Base-by-base conservation (phyloP, 2,888 invertebrate genomes). In the Mycogona germanica region DNA sequence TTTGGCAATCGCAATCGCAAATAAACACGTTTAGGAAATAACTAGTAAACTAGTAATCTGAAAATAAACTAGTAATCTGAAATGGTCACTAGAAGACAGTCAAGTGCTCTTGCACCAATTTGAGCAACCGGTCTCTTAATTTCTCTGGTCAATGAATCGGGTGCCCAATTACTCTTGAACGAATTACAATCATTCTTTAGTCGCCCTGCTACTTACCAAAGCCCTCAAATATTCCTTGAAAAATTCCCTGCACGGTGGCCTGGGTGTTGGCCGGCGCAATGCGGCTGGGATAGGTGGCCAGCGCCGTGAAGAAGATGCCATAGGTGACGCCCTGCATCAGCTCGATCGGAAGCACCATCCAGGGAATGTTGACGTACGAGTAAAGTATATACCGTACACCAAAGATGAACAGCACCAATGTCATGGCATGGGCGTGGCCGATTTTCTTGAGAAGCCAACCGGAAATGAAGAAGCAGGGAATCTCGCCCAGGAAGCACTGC, bases 361-460 rank as follows among this genome's bases (percentile, higher is more conserved):
- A 48, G 9, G 57, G 57, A 37, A 53, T 49, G 2, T 5, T 5
- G 12, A 54, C 7, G 28, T 45, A 30, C 4, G 51, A 53, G 26
- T 57, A 57, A 9, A 44, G 41, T n/a, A 53, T 78, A 64, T 82
- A 84, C 49, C 84, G 77, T 53, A 87, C 72, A 58, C 86, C 84
- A 67, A 86, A 88, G 63, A 84, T 76, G 7, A 82, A 80, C 66
- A 88, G 84, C n/a, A 84, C 84, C 57, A 80, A 76, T 62, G 87
- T 87, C 63, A 88, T 78, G 52, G 88, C 76, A 68, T 88, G 87
- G 59, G 85, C 84, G 66, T 84, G 82, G 12, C 84, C 84, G 59
- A 87, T 81, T 67, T 82, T 87, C 71, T 87, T 84, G 32, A 91
- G 84, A 32, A 91, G 77, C 60, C 78, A 78, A 63, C 89, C 88